Conservation (phyloP, 2,888 invertebrate genomes). For the Hirudinaria manillensis region DNA sequence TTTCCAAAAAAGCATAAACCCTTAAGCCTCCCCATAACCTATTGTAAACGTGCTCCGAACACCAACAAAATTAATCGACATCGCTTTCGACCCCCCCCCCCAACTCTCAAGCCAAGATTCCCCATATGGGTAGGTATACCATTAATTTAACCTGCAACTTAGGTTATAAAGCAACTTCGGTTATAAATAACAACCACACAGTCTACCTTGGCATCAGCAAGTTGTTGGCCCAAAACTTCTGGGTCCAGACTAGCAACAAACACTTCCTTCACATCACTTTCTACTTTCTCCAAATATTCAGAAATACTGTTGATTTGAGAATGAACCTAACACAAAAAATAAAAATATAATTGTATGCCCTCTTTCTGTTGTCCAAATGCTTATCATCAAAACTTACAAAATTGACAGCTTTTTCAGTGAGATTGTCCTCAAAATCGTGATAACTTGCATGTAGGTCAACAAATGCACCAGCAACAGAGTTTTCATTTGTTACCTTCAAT, state of each 20-base stretch:
- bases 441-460: conserved; percentile 51
- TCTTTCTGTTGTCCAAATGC: not conserved
- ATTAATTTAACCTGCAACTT: no score
- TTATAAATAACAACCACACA: no score
- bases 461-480: conserved; percentile 40
- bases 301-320: conserved; percentile 47
- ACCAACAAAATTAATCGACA: no score
- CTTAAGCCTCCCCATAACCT: no score
- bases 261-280: conserved; percentile 52
- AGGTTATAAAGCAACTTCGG: no score
- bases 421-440: conserved; percentile 51
- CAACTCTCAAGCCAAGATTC: no score
- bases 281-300: conserved; percentile 51
- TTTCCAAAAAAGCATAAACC: no score
- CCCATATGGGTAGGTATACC: no score
- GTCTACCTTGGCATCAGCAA: conserved; percentile 47
- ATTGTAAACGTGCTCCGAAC: no score
- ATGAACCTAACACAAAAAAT: not conserved
- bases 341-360: not conserved
- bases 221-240: conserved; percentile 49
- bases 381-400: conserved; percentile 43
- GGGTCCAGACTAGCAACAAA: conserved; percentile 52
- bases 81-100: no score
- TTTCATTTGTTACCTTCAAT: not conserved
- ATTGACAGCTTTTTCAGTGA: conserved; percentile 50